Evolutionary conservation across 2,797 vertebrate genomes (phyloP).

Genomic region (Orestias chungarensis): DNA sequence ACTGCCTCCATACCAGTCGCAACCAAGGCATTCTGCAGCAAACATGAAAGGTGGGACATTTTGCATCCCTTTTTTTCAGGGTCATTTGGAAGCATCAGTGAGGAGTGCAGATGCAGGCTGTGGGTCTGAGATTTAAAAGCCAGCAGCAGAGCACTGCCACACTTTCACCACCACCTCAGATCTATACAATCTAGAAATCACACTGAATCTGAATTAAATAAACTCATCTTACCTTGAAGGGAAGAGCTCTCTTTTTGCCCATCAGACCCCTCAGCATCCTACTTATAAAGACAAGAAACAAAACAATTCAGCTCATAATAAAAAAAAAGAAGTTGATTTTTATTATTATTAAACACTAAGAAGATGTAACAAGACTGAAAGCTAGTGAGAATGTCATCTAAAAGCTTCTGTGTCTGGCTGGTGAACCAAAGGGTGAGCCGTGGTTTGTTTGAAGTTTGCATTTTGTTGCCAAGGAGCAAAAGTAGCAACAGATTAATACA

Average conservation of each 20-base stretch:
- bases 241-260: conserved; percentile 46
- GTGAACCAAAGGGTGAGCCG: not conserved
- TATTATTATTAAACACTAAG: not conserved
- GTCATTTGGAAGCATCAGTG: not conserved
- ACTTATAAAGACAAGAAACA: conserved; percentile 29
- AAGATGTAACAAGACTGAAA: not conserved
- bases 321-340: not conserved
- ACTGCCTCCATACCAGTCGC: conserved; percentile 85
- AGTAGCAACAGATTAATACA: conserved; percentile 10
- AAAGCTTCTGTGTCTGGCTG: not conserved
- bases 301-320: not conserved
- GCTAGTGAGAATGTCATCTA: not conserved
- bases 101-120: not conserved
- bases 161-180: not conserved
- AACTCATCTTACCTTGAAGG: conserved; percentile 27
- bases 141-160: not conserved
- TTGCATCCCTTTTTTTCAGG: not conserved
- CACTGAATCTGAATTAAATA: not conserved
- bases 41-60: conserved; percentile 2
- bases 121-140: too few species aligned
- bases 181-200: not conserved
- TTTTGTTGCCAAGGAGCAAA: conserved; percentile 54
- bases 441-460: conserved; percentile 45
- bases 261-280: conserved; percentile 49
- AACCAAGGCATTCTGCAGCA: not conserved